phyloP scores from a whole-genome alignment of 2,797 vertebrate genomes.

The Trichosurus vulpecula region DNA sequence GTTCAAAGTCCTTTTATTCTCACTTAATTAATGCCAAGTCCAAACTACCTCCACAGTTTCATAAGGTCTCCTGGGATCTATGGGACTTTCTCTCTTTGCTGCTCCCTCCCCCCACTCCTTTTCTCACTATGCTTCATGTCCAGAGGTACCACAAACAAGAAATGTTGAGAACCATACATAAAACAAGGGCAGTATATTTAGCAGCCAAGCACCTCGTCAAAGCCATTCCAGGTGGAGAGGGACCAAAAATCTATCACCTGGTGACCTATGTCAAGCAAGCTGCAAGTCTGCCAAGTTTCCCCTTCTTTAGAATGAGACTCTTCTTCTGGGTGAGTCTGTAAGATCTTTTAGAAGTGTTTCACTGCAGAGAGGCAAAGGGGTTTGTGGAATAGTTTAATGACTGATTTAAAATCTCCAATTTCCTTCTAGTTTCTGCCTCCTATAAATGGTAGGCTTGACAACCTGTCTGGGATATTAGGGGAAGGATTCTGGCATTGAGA shows the following conservation, averaged over 20 bases:
- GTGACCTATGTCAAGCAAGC: conserved; percentile 46
- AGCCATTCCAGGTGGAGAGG: conserved; percentile 38
- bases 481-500: neutral
- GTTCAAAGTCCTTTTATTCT: neutral
- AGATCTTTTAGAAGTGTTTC: conserved; percentile 21
- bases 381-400: neutral
- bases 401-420: conserved; percentile 5
- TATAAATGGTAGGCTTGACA: neutral
- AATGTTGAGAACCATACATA: conserved; percentile 1
- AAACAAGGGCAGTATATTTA: neutral
- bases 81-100: neutral
- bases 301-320: conserved; percentile 38
- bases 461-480: neutral
- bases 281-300: conserved; percentile 55
- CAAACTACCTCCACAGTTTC: neutral
- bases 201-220: conserved; percentile 15
- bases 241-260: conserved; percentile 58
- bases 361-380: conserved; percentile 13
- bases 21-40: neutral
- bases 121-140: conserved; percentile 1
- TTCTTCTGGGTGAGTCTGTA: conserved; percentile 53
- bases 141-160: conserved; percentile 11
- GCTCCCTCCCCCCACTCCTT: neutral
- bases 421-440: neutral
- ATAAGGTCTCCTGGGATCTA: neutral